Base-by-base conservation (phyloP, 2,888 invertebrate species). In the Panorpa germanica region DNA sequence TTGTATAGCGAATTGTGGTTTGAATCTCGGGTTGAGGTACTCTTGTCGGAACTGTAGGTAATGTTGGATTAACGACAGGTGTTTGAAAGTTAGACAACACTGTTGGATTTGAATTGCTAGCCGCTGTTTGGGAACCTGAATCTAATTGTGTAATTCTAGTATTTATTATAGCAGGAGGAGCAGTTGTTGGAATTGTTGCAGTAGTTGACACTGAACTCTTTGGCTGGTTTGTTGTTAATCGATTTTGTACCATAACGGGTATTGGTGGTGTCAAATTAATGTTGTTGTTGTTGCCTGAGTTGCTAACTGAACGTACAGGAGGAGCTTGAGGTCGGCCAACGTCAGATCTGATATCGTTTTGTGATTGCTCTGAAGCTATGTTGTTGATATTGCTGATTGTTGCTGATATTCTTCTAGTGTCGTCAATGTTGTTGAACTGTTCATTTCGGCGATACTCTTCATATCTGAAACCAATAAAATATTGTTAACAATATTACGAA, bases 401-500 rank as follows among this genome's bases (percentile, higher is more conserved):
- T 19, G 5, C 5, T 23, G n/a, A 7, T 25, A 14, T 14, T 13
- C 14, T 10, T 25, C 14, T 14, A 25, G 28, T 25, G 21, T 25
- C 35, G 10, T 35, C 39, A 20, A 44, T 44, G 1, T 34, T 21
- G 33, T 44, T 44, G 32, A 44, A 44, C 17, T 40, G 42, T 28
- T 41, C 40, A 27, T 43, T 43, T 5, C 40, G 37, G 5, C 44
- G 31, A 32, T n/a, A n/a, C n/a, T n/a, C n/a, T n/a, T n/a, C n/a
- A n/a, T n/a, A n/a, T n/a, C n/a, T n/a, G n/a, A n/a, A n/a, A n/a
- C n/a, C n/a, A n/a, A n/a, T n/a, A n/a, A n/a, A n/a, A n/a, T n/a
- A n/a, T n/a, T n/a, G n/a, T n/a, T n/a, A n/a, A n/a, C n/a, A n/a
- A n/a, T n/a, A n/a, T n/a, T n/a, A n/a, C n/a, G n/a, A n/a, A n/a